Conservation (phyloP, 2,113 vertebrate genomes). For the Sphaerodactylus townsendi region DNA sequence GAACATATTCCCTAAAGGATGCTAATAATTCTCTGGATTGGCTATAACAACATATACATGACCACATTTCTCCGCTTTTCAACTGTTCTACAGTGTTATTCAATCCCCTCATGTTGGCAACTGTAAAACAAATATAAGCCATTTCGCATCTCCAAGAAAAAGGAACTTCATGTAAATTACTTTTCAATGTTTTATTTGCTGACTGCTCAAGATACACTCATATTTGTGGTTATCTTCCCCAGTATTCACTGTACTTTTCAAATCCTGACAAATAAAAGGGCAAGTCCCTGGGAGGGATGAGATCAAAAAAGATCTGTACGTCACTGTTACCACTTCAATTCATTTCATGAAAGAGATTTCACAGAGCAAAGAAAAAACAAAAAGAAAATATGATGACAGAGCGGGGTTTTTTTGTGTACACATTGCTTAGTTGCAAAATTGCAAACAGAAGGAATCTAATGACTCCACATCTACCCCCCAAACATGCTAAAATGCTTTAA, state of each 20-base stretch:
- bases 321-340: background rate
- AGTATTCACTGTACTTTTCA: background rate
- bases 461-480: slow-evolving; percentile 31
- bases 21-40: background rate
- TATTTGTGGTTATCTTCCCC: background rate
- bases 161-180: background rate
- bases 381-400: slow-evolving; percentile 7
- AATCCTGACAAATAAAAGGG: background rate
- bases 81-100: background rate
- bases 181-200: background rate
- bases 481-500: slow-evolving; percentile 34
- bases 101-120: background rate
- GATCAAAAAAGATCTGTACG: slow-evolving; percentile 18
- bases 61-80: background rate
- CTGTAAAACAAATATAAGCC: background rate
- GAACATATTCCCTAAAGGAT: background rate
- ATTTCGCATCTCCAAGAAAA: background rate
- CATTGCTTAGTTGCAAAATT: slow-evolving; percentile 13
- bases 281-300: background rate
- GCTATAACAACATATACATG: background rate
- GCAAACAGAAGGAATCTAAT: slow-evolving; percentile 32
- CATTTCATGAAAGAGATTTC: slow-evolving; percentile 17
- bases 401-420: slow-evolving; percentile 14
- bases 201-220: background rate
- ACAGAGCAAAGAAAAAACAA: background rate